phyloP scores from a whole-genome alignment of 2,113 vertebrate genomes.

The Ascaphus truei region DNA sequence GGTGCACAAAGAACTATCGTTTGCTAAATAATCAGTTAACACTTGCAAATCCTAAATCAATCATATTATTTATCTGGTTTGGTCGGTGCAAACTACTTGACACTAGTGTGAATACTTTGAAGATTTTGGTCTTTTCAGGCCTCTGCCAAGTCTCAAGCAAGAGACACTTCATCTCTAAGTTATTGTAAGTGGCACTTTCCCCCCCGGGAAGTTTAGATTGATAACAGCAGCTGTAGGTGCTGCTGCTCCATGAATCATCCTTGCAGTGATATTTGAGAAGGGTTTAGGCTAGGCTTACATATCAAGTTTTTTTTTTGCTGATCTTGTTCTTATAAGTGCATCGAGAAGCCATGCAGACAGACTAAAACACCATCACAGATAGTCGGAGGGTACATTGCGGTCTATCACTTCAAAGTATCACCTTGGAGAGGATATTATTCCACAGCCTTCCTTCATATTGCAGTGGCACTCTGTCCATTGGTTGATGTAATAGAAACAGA shows the following conservation, averaged over 20 bases:
- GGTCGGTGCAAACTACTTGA: no score
- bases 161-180: background rate
- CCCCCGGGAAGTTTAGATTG: background rate
- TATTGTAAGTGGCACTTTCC: background rate
- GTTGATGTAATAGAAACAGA: no score
- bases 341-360: background rate
- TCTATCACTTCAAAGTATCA: background rate
- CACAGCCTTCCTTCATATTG: background rate
- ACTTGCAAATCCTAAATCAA: no score
- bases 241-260: constrained; percentile 4
- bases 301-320: background rate
- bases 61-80: no score
- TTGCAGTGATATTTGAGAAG: constrained; percentile 16
- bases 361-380: background rate
- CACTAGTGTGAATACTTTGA: no score
- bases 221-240: constrained; percentile 19
- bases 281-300: background rate
- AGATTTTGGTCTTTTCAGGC: no score
- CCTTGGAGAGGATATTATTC: background rate
- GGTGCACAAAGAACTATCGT: no score
- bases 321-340: background rate
- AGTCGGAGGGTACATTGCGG: background rate
- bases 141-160: background rate
- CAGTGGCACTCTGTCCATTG: no score
- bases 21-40: no score